Evolutionary conservation across 2,113 vertebrate species (phyloP), one percentile per base, ranked within the genome.

Genomic region (Pogonocichla stellata): DNA sequence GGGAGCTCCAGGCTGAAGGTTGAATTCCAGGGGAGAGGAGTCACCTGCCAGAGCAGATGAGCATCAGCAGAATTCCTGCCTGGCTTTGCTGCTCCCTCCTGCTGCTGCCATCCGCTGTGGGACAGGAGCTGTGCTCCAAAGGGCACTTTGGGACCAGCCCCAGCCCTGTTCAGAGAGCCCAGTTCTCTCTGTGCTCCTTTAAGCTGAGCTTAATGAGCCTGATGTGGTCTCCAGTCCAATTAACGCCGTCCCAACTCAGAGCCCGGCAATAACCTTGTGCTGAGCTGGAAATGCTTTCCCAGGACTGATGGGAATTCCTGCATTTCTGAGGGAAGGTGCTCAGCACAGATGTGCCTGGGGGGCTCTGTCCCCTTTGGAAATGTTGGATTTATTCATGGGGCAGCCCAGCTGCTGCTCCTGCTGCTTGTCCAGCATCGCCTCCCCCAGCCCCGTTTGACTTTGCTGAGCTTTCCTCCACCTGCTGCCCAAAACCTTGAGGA

Each of bases 141-240:
- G 94, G 79, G 84, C 78, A 53, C 58, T 96, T 93, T 88, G 88
- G 88, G 88, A 90, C 89, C 62, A 11, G 54, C 62, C 42, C 57
- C 51, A 12, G 28, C 47, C 56, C 57, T 2, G 7, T 1, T 29
- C 60, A 33, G 88, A 78, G 80, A 91, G 24, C 51, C 88, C 92
- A 38, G 1, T 25, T 64, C 93, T 69, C 94, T 57, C 33, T 64
- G 80, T 62, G 57, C 51, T 91, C 83, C 83, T 88, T 56, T 29
- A 78, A 77, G 92, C 34, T 60, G 88, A 86, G 79, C 93, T 85
- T 91, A 93, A 93, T 9, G 84, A 89, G 77, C 54, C 91, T 75
- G 62, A 62, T 42, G 93, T 33, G 88, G 58, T 60, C 62, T 43
- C 28, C 58, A 53, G 34, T 4, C 26, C 80, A 80, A 61, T 94